Evolutionary conservation across 2,888 invertebrate species (phyloP).

Genomic region (Meandrusa payeni): DNA sequence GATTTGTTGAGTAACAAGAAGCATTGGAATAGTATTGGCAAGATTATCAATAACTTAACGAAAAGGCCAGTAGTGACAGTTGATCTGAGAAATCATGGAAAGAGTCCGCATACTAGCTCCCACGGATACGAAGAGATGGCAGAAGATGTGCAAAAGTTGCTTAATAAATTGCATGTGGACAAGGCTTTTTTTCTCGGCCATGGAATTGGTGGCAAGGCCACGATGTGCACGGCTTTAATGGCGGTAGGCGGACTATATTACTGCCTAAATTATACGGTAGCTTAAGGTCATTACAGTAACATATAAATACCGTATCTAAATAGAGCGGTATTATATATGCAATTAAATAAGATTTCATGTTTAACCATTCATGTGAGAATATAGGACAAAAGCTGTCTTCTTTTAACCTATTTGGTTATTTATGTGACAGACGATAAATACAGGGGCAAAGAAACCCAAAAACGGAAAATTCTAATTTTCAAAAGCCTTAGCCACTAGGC

Average conservation of each 20-base stretch:
- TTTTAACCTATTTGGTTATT: no score
- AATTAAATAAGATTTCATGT: no score
- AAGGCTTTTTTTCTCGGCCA: slow-evolving; percentile 89
- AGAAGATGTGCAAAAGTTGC: slow-evolving; percentile 84
- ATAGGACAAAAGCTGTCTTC: no score
- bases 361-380: no score
- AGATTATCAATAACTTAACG: slow-evolving; percentile 83
- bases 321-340: no score
- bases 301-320: no score
- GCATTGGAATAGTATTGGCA: slow-evolving; percentile 92
- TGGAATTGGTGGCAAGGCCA: slow-evolving; percentile 94
- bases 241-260: slow-evolving; percentile 65
- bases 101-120: slow-evolving; percentile 88
- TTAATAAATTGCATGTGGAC: slow-evolving; percentile 80
- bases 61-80: slow-evolving; percentile 89
- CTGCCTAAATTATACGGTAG: no score
- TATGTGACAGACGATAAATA: no score
- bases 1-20: slow-evolving; percentile 92
- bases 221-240: slow-evolving; percentile 89
- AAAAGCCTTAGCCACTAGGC: no score
- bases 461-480: no score
- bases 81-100: slow-evolving; percentile 97
- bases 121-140: slow-evolving; percentile 89
- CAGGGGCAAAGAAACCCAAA: no score
- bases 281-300: no score